Conservation (phyloP, 2,797 vertebrate species). For the Arrhamphus sclerolepis region DNA sequence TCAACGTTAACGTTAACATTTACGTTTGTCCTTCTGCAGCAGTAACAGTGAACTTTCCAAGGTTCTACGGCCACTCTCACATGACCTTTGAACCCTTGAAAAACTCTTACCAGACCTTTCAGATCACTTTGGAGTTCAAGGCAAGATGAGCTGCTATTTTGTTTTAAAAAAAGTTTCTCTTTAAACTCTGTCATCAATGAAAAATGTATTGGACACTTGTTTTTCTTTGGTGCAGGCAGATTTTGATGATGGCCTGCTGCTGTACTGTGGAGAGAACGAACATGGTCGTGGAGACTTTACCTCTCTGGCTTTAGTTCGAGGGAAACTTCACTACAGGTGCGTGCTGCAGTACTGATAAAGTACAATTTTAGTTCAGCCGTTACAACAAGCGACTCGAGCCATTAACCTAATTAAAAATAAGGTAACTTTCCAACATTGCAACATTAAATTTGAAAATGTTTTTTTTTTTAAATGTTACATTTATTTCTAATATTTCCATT, state of each 20-base stretch:
- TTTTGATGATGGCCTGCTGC: slow-evolving; percentile 87
- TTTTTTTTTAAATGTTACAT: too few species aligned
- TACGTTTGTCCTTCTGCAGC: slow-evolving; percentile 74
- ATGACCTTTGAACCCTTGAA: slow-evolving; percentile 95
- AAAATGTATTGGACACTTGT: slow-evolving; percentile 4
- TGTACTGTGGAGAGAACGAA: slow-evolving; percentile 95
- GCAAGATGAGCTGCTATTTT: slow-evolving; percentile 68
- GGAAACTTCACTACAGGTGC: slow-evolving; percentile 92
- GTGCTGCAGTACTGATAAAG: background rate
- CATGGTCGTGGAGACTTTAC: slow-evolving; percentile 91
- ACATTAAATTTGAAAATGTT: too few species aligned
- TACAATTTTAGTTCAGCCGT: background rate
- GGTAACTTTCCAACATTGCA: background rate
- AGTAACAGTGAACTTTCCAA: slow-evolving; percentile 88
- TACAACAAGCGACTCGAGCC: background rate
- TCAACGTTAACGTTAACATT: background rate
- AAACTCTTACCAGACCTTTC: slow-evolving; percentile 94
- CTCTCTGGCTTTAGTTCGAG: slow-evolving; percentile 86
- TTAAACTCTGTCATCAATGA: background rate
- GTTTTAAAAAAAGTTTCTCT: background rate
- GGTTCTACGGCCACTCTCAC: slow-evolving; percentile 91
- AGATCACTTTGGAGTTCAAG: slow-evolving; percentile 93
- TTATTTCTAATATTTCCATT: too few species aligned
- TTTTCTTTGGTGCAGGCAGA: slow-evolving; percentile 80
- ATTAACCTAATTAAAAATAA: background rate